Evolutionary conservation across 2,113 vertebrate species (phyloP).

Genomic region (Sigmodon hispidus): DNA sequence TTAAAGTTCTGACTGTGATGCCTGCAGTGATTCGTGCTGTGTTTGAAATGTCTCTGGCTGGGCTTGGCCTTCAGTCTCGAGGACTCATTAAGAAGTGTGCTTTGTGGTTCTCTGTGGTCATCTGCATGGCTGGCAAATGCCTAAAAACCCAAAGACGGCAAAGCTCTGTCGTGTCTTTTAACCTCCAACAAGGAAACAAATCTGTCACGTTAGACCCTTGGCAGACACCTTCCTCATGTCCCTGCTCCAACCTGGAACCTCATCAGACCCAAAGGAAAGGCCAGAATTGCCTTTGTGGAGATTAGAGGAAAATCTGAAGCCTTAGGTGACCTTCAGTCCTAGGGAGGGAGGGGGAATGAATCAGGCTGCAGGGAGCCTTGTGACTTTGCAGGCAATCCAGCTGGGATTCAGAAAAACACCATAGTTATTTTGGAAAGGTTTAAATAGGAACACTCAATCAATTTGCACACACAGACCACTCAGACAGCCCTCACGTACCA

Average conservation of each 20-base stretch:
- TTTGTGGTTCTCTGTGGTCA: neutral
- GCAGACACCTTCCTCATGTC: neutral
- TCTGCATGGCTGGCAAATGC: neutral
- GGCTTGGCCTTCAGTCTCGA: conserved; percentile 29
- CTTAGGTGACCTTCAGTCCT: neutral
- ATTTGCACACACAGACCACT: neutral
- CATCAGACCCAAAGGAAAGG: neutral
- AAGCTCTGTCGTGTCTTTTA: neutral
- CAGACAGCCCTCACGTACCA: accelerated
- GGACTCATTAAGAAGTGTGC: neutral
- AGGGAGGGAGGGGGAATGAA: neutral
- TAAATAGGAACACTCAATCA: neutral
- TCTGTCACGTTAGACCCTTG: neutral
- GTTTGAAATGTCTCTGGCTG: conserved; percentile 42
- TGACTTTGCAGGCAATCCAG: accelerated
- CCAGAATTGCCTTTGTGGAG: neutral
- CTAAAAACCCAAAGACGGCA: neutral
- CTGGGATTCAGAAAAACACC: neutral
- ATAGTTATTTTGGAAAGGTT: neutral
- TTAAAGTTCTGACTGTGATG: conserved; percentile 34
- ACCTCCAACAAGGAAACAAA: neutral
- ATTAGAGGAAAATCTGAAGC: neutral
- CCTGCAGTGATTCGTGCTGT: neutral
- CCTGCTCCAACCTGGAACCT: neutral
- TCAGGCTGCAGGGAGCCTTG: accelerated